These are phyloP conservation scores for Athrips mouffetella DNA, from an alignment of 2,888 invertebrate genomes.

Conservation along the genomic window DNA sequence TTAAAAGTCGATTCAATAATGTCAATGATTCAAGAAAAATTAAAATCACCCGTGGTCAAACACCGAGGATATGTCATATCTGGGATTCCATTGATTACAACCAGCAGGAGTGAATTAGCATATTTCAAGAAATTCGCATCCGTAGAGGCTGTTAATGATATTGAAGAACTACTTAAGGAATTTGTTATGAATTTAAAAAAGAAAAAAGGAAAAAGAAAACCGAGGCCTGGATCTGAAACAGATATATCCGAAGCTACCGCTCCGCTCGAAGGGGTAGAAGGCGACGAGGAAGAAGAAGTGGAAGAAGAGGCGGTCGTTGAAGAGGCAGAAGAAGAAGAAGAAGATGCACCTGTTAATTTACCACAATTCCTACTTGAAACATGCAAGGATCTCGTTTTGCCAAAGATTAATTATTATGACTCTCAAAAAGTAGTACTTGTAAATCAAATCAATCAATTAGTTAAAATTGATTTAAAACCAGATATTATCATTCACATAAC, in stretches of 20 bases:
- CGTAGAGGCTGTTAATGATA: conserved; percentile 48
- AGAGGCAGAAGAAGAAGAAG: conserved; percentile 38
- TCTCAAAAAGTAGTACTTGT: conserved; percentile 45
- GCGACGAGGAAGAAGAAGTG: conserved; percentile 31
- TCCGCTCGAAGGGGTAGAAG: conserved; percentile 15
- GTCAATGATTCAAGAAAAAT: conserved; percentile 69
- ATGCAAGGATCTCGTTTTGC: conserved; percentile 42
- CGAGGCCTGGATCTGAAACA: not conserved
- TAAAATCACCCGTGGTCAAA: conserved; percentile 67
- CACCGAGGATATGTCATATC: conserved; percentile 82
- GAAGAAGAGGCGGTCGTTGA: conserved; percentile 38
- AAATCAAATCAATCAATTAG: conserved; percentile 50
- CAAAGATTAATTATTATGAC: conserved; percentile 35
- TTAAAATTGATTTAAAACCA: conserved; percentile 54
- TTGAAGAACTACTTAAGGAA: conserved; percentile 45
- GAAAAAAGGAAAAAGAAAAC: conserved; percentile 38
- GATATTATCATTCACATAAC: conserved; percentile 76
- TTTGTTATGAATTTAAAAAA: conserved; percentile 48
- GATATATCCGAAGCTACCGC: conserved; percentile 8
- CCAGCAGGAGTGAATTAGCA: conserved; percentile 32
- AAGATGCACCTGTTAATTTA: conserved; percentile 42
- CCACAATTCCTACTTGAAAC: conserved; percentile 56
- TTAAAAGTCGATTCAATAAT: conserved; percentile 72
- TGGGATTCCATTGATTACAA: conserved; percentile 81
- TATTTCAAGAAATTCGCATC: conserved; percentile 37